Conservation (phyloP, 2,797 vertebrate genomes). For the Ctenopoma multispine region DNA sequence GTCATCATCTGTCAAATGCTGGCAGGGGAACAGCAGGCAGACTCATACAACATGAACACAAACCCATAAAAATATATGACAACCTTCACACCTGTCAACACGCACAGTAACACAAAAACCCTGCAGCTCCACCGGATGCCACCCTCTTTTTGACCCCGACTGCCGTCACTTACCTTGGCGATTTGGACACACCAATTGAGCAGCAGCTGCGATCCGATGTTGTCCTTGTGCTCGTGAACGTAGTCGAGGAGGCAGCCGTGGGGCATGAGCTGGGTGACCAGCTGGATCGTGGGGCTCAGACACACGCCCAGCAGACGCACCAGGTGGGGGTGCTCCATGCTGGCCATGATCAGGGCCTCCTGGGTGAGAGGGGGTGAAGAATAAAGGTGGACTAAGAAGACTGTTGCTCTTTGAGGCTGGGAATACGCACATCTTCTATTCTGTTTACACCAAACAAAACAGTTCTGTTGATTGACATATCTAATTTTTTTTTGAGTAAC, state of each 20-base stretch:
- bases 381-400: constrained; percentile 67
- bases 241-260: constrained; percentile 97
- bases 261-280: constrained; percentile 98
- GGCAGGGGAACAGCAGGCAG: background rate
- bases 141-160: background rate
- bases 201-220: constrained; percentile 96
- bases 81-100: constrained; percentile 16
- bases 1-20: constrained; percentile 12
- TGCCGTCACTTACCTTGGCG: constrained; percentile 89
- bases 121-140: background rate
- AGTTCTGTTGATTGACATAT: background rate
- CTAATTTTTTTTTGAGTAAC: background rate
- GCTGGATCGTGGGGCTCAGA: constrained; percentile 96
- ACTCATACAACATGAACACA: background rate
- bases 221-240: constrained; percentile 97
- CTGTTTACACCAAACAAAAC: background rate
- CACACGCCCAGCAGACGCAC: constrained; percentile 95
- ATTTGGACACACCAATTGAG: constrained; percentile 99
- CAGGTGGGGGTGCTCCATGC: constrained; percentile 97
- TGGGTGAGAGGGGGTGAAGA: constrained; percentile 68
- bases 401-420: background rate
- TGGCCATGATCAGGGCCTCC: constrained; percentile 99
- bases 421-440: background rate
- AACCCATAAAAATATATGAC: constrained; percentile 16
- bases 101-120: background rate